Base-by-base conservation (phyloP, 2,113 vertebrate species). In the Bos javanicus region DNA sequence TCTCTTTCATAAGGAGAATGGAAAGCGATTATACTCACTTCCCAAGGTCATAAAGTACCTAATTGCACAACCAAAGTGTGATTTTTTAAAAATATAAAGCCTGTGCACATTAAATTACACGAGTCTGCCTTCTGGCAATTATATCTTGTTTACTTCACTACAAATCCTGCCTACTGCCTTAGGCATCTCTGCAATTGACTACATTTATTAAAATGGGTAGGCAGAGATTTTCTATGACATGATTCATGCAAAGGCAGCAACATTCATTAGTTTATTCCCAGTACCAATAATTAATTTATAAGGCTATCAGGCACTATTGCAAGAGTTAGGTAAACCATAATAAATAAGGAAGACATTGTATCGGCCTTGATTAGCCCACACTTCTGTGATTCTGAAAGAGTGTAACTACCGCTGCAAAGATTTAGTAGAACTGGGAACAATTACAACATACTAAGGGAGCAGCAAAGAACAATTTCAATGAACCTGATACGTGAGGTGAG, bases 281-380 rank as follows among this genome's bases (percentile, higher is more conserved):
- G 33, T 52, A 59, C 56, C 50, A 71, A 90, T 85, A 71, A 97
- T 95, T 92, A 88, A 88, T 62, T 92, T 84, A 84, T 43, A 97
- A 78, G 15, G n/a, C 48, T 48, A 50, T 78, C 48, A 92, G 67
- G 14, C 78, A 78, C 33, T 50, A 23, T 93, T 36, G 30, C 57
- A 90, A 92, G 15, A 48, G 46, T 78, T 39, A 80, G 33, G 26
- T 50, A 52, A 30, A 94, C 48, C 23, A 74, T 91, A 59, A 74
- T 67, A 94, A 90, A 91, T 76, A 95, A 84, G 78, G 26, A 92
- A 84, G 64, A 39, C 12, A 4, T 25, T 82, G 17, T 67, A 30
- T 36, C 19, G 3, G 12, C 11, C 54, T 84, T 88, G 64, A 80
- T 81, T 80, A 46, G 16, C 28, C 67, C 48, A 67, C 13, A 50